These are phyloP conservation scores for Trochalopteron elliotii DNA, from an alignment of 2,113 vertebrate genomes.

Conservation along the genomic window DNA sequence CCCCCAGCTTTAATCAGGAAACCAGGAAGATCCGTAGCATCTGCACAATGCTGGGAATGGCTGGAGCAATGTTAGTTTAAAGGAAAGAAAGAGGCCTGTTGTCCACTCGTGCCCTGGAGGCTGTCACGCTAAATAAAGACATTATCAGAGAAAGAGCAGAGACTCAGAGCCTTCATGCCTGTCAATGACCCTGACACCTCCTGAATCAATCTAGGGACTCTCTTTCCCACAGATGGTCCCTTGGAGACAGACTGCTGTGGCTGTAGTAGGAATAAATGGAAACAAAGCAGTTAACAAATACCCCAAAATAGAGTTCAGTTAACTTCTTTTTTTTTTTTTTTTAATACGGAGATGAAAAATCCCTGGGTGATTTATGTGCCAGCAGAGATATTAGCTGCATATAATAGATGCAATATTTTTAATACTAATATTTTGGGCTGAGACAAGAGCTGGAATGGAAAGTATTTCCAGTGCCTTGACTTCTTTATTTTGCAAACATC, in stretches of 20 bases:
- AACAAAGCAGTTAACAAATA: conserved; percentile 40
- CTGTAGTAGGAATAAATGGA: not conserved
- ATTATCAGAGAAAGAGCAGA: not conserved
- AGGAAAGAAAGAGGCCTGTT: not conserved
- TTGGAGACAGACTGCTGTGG: conserved; percentile 29
- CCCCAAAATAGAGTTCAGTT: not conserved
- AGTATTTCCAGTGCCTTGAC: conserved; percentile 67
- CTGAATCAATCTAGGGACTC: not conserved
- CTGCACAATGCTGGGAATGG: conserved; percentile 14
- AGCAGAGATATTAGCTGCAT: conserved; percentile 40
- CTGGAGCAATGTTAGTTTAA: conserved; percentile 2
- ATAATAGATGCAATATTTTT: conserved; percentile 65
- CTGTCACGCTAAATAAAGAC: conserved; percentile 57
- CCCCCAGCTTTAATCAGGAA: not conserved
- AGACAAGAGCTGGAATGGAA: conserved; percentile 60
- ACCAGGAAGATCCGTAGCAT: not conserved
- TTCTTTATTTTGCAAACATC: conserved; percentile 72
- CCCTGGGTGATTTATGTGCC: conserved; percentile 39
- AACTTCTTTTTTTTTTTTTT: not conserved
- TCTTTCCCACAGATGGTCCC: conserved; percentile 49
- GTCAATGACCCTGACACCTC: not conserved
- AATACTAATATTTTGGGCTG: conserved; percentile 65
- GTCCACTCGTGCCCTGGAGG: conserved; percentile 11
- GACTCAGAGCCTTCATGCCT: conserved; percentile 19
- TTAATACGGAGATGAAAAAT: conserved; percentile 13